phyloP scores from a whole-genome alignment of 2,797 vertebrate genomes.

The Leptodactylus fallax region DNA sequence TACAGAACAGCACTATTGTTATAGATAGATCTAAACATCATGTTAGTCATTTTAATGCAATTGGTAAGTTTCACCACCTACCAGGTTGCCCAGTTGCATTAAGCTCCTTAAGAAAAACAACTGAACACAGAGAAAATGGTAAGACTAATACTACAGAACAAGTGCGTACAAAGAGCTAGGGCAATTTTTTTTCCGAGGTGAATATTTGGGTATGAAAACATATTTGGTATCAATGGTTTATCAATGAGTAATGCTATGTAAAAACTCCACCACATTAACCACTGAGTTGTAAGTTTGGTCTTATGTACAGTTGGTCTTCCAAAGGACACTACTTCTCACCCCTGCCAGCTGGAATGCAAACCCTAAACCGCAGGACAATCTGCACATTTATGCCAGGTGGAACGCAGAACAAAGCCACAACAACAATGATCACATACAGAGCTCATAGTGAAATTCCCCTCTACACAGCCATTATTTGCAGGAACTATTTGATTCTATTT shows the following conservation, averaged over 20 bases:
- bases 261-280: constrained; percentile 17
- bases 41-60: too few relatives aligned
- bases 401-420: constrained; percentile 21
- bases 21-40: background rate
- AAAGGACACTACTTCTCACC: background rate
- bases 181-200: background rate
- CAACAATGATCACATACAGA: constrained; percentile 24
- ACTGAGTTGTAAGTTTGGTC: background rate
- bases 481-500: constrained; percentile 68
- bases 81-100: too few relatives aligned
- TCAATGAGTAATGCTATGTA: constrained; percentile 5
- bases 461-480: constrained; percentile 71
- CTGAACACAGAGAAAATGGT: background rate
- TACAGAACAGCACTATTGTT: too few relatives aligned
- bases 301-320: background rate
- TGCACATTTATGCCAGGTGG: constrained; percentile 33
- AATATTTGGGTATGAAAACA: background rate
- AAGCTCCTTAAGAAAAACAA: background rate
- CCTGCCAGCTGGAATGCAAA: background rate
- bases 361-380: constrained; percentile 8
- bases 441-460: constrained; percentile 67
- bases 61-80: background rate
- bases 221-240: background rate
- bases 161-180: background rate
- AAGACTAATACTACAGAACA: background rate